Evolutionary conservation across 2,113 vertebrate species (phyloP), one percentile per base, ranked within the genome.

Genomic region (Gnathonemus echidnorhynchus): DNA sequence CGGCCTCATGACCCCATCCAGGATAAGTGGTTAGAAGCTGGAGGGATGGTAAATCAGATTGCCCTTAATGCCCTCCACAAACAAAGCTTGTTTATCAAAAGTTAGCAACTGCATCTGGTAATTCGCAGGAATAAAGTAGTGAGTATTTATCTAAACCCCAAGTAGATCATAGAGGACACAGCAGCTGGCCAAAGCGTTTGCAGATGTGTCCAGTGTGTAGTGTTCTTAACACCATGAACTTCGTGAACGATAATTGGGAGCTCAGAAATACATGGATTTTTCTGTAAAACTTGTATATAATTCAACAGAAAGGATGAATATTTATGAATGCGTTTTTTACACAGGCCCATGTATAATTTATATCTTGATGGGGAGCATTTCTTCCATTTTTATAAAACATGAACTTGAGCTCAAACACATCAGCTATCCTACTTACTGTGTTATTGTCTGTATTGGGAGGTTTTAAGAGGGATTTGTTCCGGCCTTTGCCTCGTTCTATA

Each of bases 291-390:
- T 7, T 49, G 24, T 49, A 48, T 49, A 46, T 86, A 62, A 58
- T n/a, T 88, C 87, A 42, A 88, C 35, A n/a, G 21, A 87, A 24
- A 66, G 58, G 87, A 88, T 24, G 42, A 35, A 88, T 62, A 66
- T 62, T 62, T 24, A 88, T 88, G 56, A 66, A 66, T 62, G 35
- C 56, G n/a, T 39, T 39, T 88, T 87, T 58, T 42, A 19, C 56
- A 42, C 2, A 19, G 8, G 53, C 53, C 87, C 19, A 62, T 66
- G 7, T 35, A 88, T 88, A 58, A 88, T 88, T 66, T 88, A 58
- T 42, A 88, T 58, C 27, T 39, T 56, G 9, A 11, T 45, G 19
- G 19, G 8, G 24, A 35, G 8, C 31, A 35, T 7, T 9, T 53
- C 56, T 27, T 24, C 13, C 15, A 80, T 80, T 80, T 74, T 80